Evolutionary conservation across 2,888 invertebrate species (phyloP).

Genomic region (Microdon myrmicae): DNA sequence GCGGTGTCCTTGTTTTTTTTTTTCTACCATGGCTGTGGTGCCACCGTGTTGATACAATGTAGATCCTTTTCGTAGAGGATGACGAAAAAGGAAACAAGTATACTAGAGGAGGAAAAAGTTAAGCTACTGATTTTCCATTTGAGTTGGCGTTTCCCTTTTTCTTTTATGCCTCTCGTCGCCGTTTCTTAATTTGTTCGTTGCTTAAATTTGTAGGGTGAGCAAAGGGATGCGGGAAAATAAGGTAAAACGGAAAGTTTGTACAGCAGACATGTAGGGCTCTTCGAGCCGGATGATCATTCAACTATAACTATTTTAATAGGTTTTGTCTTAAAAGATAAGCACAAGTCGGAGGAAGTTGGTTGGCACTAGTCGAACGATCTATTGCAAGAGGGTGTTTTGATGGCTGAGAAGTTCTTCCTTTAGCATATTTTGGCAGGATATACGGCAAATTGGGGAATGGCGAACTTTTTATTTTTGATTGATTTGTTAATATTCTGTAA

Average conservation of each 20-base stretch:
- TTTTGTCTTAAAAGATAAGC: constrained; percentile 12
- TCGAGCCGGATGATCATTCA: constrained; percentile 30
- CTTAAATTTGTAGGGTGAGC: background rate
- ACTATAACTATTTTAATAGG: constrained; percentile 17
- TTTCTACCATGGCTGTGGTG: constrained; percentile 23
- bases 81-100: background rate
- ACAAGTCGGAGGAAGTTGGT: constrained; percentile 10
- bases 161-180: constrained; percentile 8
- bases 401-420: too few relatives aligned
- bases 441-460: too few relatives aligned
- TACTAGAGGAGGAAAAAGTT: constrained; percentile 26
- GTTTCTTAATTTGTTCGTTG: background rate
- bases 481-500: too few relatives aligned
- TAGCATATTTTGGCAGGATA: too few relatives aligned
- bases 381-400: too few relatives aligned
- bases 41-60: constrained; percentile 21
- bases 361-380: too few relatives aligned
- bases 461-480: too few relatives aligned
- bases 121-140: constrained; percentile 18
- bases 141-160: constrained; percentile 4
- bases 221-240: background rate
- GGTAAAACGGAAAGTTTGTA: background rate
- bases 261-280: constrained; percentile 14
- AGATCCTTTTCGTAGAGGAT: background rate
- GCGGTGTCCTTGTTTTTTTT: constrained; percentile 1